Evolutionary conservation across 2,797 vertebrate species (phyloP).

Genomic region (Molothrus ater): DNA sequence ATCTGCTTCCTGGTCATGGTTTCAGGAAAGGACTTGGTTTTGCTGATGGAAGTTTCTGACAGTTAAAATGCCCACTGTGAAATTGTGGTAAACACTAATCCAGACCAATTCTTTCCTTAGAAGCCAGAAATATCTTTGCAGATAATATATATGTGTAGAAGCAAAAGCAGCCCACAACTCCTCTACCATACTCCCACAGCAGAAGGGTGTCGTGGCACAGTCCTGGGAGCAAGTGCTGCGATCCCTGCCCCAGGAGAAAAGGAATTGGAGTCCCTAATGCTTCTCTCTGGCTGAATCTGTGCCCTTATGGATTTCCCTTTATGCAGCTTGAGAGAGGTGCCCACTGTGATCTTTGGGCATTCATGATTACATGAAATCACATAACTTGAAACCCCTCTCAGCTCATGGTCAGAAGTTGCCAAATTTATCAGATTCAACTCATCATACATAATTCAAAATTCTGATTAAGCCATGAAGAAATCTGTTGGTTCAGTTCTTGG

Average conservation of each 20-base stretch:
- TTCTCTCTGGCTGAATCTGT: not conserved
- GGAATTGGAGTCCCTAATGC: not conserved
- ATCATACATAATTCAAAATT: not conserved
- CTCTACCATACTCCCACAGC: not conserved
- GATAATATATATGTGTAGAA: not conserved
- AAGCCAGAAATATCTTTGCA: not conserved
- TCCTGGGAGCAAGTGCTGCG: not conserved
- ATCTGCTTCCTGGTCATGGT: not conserved
- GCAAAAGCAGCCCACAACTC: not conserved
- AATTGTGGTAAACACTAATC: not conserved
- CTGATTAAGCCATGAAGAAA: not conserved
- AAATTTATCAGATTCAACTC: not conserved
- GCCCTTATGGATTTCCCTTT: not conserved
- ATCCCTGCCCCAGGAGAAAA: not conserved
- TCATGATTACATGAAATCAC: not conserved
- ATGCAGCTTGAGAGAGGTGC: not conserved
- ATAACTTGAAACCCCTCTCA: not conserved
- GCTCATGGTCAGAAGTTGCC: not conserved
- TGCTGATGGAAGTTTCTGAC: not conserved
- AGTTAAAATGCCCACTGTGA: not conserved
- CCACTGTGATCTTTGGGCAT: fast-evolving
- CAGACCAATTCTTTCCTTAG: not conserved
- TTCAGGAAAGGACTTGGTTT: not conserved
- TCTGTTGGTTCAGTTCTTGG: not conserved
- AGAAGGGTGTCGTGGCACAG: not conserved